Conservation (phyloP, 2,888 invertebrate genomes). For the Plemyria rubiginata region DNA sequence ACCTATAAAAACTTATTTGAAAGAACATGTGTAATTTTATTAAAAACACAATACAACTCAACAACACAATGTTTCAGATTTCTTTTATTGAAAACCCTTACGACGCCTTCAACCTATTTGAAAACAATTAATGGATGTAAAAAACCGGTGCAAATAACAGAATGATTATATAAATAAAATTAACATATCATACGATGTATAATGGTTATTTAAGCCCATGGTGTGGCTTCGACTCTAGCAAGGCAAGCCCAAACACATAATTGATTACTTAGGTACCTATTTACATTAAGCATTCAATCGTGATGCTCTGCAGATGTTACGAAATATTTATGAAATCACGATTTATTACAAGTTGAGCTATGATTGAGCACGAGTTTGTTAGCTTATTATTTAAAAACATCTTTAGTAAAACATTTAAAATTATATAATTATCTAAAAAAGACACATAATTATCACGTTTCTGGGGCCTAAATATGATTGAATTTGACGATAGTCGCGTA, state of each 20-base stretch:
- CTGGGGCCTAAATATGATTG: too few relatives aligned
- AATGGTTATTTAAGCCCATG: constrained; percentile 9
- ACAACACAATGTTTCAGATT: constrained; percentile 4
- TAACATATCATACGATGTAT: constrained; percentile 6
- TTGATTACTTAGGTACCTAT: constrained; percentile 5
- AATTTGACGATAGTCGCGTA: too few relatives aligned
- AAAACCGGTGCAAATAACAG: neutral
- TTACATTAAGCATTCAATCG: constrained; percentile 22
- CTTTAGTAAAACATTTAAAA: too few relatives aligned
- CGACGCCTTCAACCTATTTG: constrained; percentile 3
- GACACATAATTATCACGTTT: too few relatives aligned
- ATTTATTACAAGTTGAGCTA: too few relatives aligned
- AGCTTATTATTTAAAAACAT: too few relatives aligned
- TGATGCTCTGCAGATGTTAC: constrained; percentile 22
- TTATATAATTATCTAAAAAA: too few relatives aligned
- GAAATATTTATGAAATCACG: constrained; percentile 18
- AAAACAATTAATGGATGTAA: neutral
- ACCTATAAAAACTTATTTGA: neutral
- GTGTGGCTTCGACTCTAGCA: constrained; percentile 7
- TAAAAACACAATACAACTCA: neutral
- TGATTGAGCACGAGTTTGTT: too few relatives aligned
- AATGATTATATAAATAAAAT: too few relatives aligned
- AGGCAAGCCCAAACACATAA: neutral
- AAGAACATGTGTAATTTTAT: constrained; percentile 1
- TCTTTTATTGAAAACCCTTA: constrained; percentile 16